A percentile compares a stretch with the other conserved stretches of the same genome.
Conservation (phyloP, 2,797 vertebrate species). For the Ammospiza maritima region DNA sequence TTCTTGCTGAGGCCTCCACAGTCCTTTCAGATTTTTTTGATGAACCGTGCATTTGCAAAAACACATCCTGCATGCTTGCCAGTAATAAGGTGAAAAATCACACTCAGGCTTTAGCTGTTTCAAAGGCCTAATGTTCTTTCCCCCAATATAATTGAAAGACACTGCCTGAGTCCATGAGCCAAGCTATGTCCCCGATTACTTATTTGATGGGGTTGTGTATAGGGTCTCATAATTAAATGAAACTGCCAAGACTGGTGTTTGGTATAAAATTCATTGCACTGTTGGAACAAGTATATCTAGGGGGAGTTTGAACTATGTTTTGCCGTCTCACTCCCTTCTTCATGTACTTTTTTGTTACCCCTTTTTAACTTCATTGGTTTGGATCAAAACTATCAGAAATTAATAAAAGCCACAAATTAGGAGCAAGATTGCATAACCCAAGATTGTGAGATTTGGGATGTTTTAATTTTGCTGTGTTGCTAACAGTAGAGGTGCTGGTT, state of each 20-base stretch:
- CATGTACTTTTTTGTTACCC: background rate
- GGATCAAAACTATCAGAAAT: background rate
- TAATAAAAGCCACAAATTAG: background rate
- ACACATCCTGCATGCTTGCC: background rate
- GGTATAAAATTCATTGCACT: constrained; percentile 16
- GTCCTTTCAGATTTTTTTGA: background rate
- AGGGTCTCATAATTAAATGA: constrained; percentile 19
- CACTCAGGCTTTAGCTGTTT: background rate
- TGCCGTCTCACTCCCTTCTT: background rate
- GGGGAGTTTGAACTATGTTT: background rate
- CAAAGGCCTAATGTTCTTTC: constrained; percentile 28
- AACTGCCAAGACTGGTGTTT: background rate
- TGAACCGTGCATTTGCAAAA: background rate
- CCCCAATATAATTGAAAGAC: background rate
- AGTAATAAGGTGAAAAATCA: constrained; percentile 42
- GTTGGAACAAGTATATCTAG: background rate
- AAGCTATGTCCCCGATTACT: background rate
- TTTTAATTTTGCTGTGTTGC: background rate
- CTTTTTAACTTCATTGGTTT: background rate
- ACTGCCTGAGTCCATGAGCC: background rate
- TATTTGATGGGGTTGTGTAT: constrained; percentile 14
- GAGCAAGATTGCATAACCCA: background rate
- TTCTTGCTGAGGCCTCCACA: background rate
- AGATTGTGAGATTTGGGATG: background rate
- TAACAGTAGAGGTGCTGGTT: background rate